phyloP scores from a whole-genome alignment of 2,888 invertebrate species.

The Idaea dimidiata region DNA sequence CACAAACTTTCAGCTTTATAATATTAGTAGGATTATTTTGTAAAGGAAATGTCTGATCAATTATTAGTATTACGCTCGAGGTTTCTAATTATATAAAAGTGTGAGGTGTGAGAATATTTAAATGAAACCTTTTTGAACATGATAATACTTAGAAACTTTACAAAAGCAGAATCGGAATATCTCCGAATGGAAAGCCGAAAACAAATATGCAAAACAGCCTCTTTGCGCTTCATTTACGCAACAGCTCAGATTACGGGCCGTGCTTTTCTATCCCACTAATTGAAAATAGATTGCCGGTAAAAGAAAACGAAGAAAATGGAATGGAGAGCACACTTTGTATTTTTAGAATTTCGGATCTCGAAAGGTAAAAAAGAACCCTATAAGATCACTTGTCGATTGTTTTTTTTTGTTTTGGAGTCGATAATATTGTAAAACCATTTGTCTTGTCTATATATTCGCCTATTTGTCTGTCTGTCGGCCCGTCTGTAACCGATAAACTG shows the following conservation, averaged over 20 bases:
- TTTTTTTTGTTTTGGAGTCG: too few relatives aligned
- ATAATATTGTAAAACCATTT: too few relatives aligned
- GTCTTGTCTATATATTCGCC: too few relatives aligned
- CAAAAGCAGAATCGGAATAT: not conserved
- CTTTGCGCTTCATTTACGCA: slow-evolving; percentile 48
- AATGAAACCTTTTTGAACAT: not conserved
- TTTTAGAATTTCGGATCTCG: not conserved
- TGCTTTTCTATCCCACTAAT: slow-evolving; percentile 63
- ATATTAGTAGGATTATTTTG: too few relatives aligned
- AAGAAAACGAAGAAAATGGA: slow-evolving; percentile 23
- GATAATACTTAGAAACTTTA: not conserved
- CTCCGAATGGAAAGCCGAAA: not conserved
- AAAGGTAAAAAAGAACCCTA: too few relatives aligned
- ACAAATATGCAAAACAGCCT: not conserved
- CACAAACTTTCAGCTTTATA: too few relatives aligned
- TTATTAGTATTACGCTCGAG: too few relatives aligned
- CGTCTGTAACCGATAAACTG: too few relatives aligned
- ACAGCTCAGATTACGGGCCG: slow-evolving; percentile 41
- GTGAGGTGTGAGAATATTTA: not conserved
- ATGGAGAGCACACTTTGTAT: not conserved
- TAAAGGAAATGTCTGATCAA: too few relatives aligned
- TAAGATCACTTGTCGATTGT: too few relatives aligned
- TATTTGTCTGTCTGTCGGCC: too few relatives aligned
- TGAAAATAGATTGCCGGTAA: slow-evolving; percentile 51
- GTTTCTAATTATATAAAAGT: too few relatives aligned